A percentile compares a stretch with the other conserved stretches of the same genome.
Conservation (phyloP, 30 jellyfish, hydroid and myxozoan species). For the Aurelia aurita region DNA sequence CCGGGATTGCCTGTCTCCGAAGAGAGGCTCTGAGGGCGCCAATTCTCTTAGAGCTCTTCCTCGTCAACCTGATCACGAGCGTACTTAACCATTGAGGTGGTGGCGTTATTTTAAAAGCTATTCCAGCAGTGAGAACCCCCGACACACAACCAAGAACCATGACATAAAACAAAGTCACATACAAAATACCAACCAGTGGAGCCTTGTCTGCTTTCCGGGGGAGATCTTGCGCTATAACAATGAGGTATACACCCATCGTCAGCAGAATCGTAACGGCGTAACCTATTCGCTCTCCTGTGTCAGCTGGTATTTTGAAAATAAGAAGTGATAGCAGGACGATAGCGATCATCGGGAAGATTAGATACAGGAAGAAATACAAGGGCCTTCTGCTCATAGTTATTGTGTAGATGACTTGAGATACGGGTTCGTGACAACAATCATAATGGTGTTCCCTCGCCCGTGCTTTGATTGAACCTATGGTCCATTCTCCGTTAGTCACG, state of each 20-base stretch:
- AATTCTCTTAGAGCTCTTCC: conserved; percentile 30
- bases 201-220: conserved; percentile 73
- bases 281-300: conserved; percentile 80
- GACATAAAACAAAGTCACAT: conserved; percentile 63
- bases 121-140: conserved; percentile 64
- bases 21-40: conserved; percentile 48
- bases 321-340: conserved; percentile 52
- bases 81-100: conserved; percentile 60
- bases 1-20: background rate
- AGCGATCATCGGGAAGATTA: conserved; percentile 68
- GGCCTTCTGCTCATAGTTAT: conserved; percentile 54
- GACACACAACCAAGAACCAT: conserved; percentile 65
- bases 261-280: conserved; percentile 59
- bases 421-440: conserved; percentile 63
- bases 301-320: conserved; percentile 71
- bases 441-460: conserved; percentile 52
- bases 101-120: conserved; percentile 54
- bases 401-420: conserved; percentile 45
- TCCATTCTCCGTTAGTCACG: conserved; percentile 77
- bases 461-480: conserved; percentile 18
- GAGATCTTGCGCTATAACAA: conserved; percentile 69
- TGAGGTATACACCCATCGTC: conserved; percentile 66
- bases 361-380: conserved; percentile 59
- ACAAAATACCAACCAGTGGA: conserved; percentile 64
- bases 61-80: conserved; percentile 42